These are phyloP conservation scores for Macquaria ambigua DNA, from an alignment of 2,113 vertebrate genomes.

Conservation along the genomic window DNA sequence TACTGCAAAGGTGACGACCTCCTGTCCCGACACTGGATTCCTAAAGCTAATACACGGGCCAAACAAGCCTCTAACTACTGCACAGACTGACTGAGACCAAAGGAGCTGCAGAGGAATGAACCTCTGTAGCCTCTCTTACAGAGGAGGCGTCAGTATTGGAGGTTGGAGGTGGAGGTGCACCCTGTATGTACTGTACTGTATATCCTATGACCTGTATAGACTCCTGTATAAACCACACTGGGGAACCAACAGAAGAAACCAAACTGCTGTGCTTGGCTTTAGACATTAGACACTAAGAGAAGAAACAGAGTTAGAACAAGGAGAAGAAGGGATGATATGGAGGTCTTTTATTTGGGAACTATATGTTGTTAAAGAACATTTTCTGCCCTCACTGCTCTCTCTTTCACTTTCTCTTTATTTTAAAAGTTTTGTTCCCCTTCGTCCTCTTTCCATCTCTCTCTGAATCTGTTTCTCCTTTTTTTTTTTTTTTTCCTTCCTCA, in stretches of 20 bases:
- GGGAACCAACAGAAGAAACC: slow-evolving; percentile 24
- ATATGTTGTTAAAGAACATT: background rate
- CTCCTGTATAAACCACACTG: slow-evolving; percentile 39
- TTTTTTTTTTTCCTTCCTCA: slow-evolving; percentile 13
- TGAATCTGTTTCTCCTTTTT: background rate
- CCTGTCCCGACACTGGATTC: slow-evolving; percentile 89
- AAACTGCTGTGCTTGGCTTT: slow-evolving; percentile 39
- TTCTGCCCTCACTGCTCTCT: background rate
- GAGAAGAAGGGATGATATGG: slow-evolving; percentile 22
- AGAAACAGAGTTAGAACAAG: slow-evolving; percentile 18
- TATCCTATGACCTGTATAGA: slow-evolving; percentile 24
- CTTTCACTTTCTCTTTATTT: background rate
- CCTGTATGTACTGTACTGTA: slow-evolving; percentile 47
- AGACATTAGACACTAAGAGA: slow-evolving; percentile 27
- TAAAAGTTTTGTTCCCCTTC: background rate
- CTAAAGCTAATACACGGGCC: slow-evolving; percentile 35
- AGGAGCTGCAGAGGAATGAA: slow-evolving; percentile 8
- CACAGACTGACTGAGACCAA: slow-evolving; percentile 38
- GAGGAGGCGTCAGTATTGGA: slow-evolving; percentile 44
- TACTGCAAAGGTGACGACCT: slow-evolving; percentile 47
- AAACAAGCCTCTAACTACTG: slow-evolving; percentile 26
- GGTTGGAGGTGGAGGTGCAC: slow-evolving; percentile 5
- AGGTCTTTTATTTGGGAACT: slow-evolving; percentile 18
- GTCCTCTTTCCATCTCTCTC: background rate
- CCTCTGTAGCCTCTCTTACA: background rate